A percentile compares a stretch with the other conserved stretches of the same genome.
Conservation (phyloP, 2,797 vertebrate genomes). For the Sebastes nivosus region DNA sequence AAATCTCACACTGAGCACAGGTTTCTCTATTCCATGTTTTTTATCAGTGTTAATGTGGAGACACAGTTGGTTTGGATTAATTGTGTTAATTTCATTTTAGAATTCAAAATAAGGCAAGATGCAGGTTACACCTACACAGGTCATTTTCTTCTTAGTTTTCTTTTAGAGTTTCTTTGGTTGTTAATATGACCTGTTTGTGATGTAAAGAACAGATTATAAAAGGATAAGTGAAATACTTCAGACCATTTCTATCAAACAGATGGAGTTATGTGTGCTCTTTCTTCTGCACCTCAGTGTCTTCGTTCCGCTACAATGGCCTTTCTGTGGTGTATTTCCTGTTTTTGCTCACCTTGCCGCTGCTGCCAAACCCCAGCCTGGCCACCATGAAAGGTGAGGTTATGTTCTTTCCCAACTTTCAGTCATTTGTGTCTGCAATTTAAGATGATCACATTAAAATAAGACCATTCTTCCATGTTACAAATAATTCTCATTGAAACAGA, state of each 20-base stretch:
- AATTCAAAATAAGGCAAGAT: neutral
- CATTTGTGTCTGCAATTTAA: neutral
- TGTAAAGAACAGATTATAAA: neutral
- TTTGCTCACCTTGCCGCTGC: slow-evolving; percentile 71
- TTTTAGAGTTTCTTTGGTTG: neutral
- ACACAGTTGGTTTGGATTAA: neutral
- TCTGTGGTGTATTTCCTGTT: slow-evolving; percentile 79
- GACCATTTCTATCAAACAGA: neutral
- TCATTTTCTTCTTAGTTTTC: neutral
- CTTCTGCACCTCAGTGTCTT: slow-evolving; percentile 68
- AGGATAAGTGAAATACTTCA: neutral
- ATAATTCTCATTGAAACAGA: neutral
- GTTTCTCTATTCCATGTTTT: neutral
- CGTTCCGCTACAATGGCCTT: slow-evolving; percentile 75
- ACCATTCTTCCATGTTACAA: neutral
- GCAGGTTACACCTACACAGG: neutral
- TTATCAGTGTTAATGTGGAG: neutral
- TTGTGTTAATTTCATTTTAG: neutral
- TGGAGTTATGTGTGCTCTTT: neutral
- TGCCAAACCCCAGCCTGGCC: slow-evolving; percentile 69
- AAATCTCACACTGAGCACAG: neutral
- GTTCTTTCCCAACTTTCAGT: too few relatives aligned
- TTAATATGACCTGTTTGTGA: neutral
- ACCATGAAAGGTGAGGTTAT: slow-evolving; percentile 69
- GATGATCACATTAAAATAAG: neutral